phyloP scores from a whole-genome alignment of 2,113 vertebrate genomes.

The Nesogale talazaci region DNA sequence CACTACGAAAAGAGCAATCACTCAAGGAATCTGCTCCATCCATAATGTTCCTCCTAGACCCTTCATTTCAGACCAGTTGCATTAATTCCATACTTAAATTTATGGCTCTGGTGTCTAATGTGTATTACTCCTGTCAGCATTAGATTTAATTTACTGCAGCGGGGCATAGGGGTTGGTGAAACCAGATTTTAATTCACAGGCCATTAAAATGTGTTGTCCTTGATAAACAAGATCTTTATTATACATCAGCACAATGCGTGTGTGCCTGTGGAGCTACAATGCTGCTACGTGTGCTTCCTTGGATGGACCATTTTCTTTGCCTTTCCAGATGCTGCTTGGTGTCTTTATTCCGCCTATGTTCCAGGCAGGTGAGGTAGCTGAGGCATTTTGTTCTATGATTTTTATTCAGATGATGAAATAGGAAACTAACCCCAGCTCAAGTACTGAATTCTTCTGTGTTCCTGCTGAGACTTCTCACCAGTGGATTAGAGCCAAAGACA shows the following conservation, averaged over 20 bases:
- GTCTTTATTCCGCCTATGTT: conserved; percentile 58
- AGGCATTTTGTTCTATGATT: conserved; percentile 54
- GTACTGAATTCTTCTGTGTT: conserved; percentile 35
- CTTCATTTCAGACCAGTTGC: conserved; percentile 68
- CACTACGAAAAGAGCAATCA: conserved; percentile 60
- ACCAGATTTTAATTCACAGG: conserved; percentile 75
- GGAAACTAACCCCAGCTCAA: conserved; percentile 48
- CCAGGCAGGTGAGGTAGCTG: not conserved
- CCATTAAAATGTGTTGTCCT: conserved; percentile 70
- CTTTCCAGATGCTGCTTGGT: conserved; percentile 32
- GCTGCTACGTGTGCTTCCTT: conserved; percentile 28
- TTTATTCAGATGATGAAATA: conserved; percentile 64
- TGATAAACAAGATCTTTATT: conserved; percentile 76
- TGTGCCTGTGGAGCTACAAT: not conserved
- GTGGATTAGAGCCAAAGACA: conserved; percentile 53
- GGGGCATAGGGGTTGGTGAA: conserved; percentile 63
- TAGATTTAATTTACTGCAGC: conserved; percentile 76
- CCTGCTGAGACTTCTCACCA: conserved; percentile 65
- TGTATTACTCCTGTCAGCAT: conserved; percentile 67
- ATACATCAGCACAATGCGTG: not conserved
- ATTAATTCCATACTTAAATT: conserved; percentile 73
- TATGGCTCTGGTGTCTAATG: conserved; percentile 68
- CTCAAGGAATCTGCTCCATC: not conserved
- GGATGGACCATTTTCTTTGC: conserved; percentile 16
- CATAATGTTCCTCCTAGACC: conserved; percentile 53